Evolutionary conservation across 2,888 invertebrate species (phyloP).

Genomic region (Acholoe squamosa): DNA sequence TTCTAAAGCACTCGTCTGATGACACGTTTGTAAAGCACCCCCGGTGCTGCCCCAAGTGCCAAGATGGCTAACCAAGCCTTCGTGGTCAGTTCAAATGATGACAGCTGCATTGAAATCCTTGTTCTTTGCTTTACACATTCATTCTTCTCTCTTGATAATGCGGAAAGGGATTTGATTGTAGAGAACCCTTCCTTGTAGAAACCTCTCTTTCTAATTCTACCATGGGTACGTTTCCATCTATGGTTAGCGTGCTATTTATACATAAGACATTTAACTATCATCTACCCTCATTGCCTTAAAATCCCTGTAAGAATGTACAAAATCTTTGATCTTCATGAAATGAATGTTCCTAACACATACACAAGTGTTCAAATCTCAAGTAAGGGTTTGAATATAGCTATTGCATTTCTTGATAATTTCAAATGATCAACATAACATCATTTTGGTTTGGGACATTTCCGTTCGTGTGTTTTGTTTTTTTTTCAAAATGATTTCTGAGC

Average conservation of each 20-base stretch:
- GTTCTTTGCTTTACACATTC: neutral
- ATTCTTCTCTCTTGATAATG: neutral
- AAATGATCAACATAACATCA: neutral
- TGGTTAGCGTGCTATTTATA: neutral
- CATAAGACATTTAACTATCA: neutral
- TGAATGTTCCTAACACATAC: neutral
- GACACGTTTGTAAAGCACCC: neutral
- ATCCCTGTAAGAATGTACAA: neutral
- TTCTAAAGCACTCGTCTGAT: neutral
- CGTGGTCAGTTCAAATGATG: neutral
- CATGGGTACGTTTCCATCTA: neutral
- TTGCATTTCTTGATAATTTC: too few species aligned
- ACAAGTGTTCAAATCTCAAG: too few species aligned
- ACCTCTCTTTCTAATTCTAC: neutral
- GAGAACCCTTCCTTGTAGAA: too few species aligned
- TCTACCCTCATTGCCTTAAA: constrained; percentile 44
- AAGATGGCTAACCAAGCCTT: neutral
- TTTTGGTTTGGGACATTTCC: neutral
- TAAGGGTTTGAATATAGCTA: too few species aligned
- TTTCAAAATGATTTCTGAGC: neutral
- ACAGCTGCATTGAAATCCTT: neutral
- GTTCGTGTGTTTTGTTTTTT: too few species aligned
- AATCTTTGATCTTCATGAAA: neutral
- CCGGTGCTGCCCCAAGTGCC: neutral
- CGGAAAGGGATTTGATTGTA: too few species aligned